phyloP scores from a whole-genome alignment of 2,888 invertebrate species.

The Homarus gammarus region DNA sequence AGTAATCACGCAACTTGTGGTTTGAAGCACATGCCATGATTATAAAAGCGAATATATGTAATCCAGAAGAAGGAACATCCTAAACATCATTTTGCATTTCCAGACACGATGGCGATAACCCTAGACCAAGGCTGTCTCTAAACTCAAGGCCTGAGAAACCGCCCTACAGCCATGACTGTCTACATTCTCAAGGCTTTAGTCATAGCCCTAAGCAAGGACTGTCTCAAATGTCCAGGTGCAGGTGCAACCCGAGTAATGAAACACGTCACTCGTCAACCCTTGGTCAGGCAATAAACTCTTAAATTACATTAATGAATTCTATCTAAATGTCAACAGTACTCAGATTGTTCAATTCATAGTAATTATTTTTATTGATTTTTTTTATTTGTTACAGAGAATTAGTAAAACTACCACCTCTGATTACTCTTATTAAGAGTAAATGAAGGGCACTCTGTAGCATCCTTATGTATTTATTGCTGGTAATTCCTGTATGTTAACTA shows the following conservation, averaged over 20 bases:
- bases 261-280: neutral
- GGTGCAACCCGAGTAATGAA: neutral
- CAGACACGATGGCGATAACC: slow-evolving; percentile 4
- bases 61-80: neutral
- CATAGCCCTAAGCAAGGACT: slow-evolving; percentile 29
- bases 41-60: slow-evolving; percentile 14
- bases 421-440: too few relatives aligned
- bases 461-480: too few relatives aligned
- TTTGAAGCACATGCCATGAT: slow-evolving; percentile 15
- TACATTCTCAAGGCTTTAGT: slow-evolving; percentile 32
- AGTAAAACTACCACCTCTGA: too few relatives aligned
- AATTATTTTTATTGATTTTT: too few relatives aligned
- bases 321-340: too few relatives aligned
- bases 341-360: too few relatives aligned
- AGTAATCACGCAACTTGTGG: neutral
- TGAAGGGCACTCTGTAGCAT: too few relatives aligned
- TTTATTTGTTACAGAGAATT: too few relatives aligned
- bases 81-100: slow-evolving; percentile 2
- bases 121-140: slow-evolving; percentile 6
- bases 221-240: slow-evolving; percentile 14
- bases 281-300: too few relatives aligned
- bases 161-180: slow-evolving; percentile 15
- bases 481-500: too few relatives aligned
- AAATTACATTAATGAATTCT: too few relatives aligned
- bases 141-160: slow-evolving; percentile 4